These are phyloP conservation scores for Cricetomys ansorgei DNA, from an alignment of 2,113 vertebrate genomes.

Conservation along the genomic window DNA sequence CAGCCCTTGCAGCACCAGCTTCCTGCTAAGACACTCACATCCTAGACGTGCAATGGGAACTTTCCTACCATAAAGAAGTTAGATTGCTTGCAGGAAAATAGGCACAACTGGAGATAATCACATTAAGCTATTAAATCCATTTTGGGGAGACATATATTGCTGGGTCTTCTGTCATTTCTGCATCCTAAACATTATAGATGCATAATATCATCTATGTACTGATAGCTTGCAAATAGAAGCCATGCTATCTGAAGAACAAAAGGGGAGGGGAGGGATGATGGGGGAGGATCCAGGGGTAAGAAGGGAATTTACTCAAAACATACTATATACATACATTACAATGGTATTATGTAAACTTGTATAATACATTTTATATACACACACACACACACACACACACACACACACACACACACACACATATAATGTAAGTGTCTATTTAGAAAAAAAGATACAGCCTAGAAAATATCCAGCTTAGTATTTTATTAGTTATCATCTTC, in stretches of 20 bases:
- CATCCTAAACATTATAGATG: background rate
- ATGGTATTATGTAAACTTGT: no score
- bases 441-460: background rate
- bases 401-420: no score
- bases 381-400: no score
- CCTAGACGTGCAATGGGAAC: background rate
- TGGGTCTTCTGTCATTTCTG: background rate
- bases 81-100: background rate
- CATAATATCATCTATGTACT: background rate
- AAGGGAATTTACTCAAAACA: background rate
- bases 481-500: background rate
- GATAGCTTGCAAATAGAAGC: background rate
- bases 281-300: background rate
- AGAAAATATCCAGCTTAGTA: background rate
- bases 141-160: background rate
- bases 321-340: background rate
- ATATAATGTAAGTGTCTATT: background rate
- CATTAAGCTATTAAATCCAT: background rate
- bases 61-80: background rate
- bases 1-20: background rate
- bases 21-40: background rate
- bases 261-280: background rate
- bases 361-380: no score
- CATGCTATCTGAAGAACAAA: background rate
- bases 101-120: background rate